Evolutionary conservation across 2,888 invertebrate species (phyloP).

Genomic region (Sicus ferrugineus): DNA sequence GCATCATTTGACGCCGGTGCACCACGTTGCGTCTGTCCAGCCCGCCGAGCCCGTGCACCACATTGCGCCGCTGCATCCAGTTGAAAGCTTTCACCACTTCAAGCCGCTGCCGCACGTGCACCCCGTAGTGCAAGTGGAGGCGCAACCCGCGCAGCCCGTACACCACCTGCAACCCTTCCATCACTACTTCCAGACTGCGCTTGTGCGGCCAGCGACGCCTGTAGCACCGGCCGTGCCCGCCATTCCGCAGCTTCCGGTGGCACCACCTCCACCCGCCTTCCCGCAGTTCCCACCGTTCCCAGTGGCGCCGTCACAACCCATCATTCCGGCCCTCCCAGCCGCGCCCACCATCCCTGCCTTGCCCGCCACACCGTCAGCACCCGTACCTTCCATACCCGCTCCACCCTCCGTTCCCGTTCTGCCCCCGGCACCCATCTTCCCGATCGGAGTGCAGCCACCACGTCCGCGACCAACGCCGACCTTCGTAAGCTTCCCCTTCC

Average conservation of each 20-base stretch:
- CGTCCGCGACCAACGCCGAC: conserved; percentile 53
- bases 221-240: conserved; percentile 38
- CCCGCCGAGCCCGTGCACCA: conserved; percentile 34
- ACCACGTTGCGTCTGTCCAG: conserved; percentile 33
- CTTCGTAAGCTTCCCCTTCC: conserved; percentile 44
- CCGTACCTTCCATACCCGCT: conserved; percentile 44
- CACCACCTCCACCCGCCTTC: conserved; percentile 37
- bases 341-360: conserved; percentile 42
- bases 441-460: conserved; percentile 52
- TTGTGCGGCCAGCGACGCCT: conserved; percentile 39
- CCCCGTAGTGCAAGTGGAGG: conserved; percentile 43
- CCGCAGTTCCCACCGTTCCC: conserved; percentile 40
- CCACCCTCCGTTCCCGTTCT: conserved; percentile 42
- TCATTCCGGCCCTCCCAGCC: conserved; percentile 43
- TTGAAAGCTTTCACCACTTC: conserved; percentile 33
- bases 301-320: conserved; percentile 35
- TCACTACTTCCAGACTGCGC: conserved; percentile 45
- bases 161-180: conserved; percentile 40
- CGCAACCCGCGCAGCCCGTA: conserved; percentile 39
- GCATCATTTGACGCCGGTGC: conserved; percentile 34
- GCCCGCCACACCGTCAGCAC: conserved; percentile 41
- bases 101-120: conserved; percentile 41
- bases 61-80: conserved; percentile 7
- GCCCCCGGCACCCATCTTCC: conserved; percentile 46
- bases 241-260: conserved; percentile 34